Evolutionary conservation across 2,888 invertebrate species (phyloP).

Genomic region (Lordiphosa fenestrarum): DNA sequence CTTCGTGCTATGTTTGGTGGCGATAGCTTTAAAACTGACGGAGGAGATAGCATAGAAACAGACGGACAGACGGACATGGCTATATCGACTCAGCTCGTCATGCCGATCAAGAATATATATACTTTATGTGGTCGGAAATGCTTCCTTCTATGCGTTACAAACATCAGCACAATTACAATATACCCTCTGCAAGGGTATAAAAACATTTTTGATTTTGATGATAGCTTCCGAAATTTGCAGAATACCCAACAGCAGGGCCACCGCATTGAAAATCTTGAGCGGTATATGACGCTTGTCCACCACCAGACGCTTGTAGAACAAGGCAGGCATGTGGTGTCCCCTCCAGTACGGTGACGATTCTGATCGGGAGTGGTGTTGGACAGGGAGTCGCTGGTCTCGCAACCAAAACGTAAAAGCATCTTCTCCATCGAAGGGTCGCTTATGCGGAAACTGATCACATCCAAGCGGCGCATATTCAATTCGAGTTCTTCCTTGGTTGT

Average conservation of each 20-base stretch:
- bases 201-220: too few relatives aligned
- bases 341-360: constrained; percentile 10
- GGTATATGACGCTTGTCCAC: constrained; percentile 15
- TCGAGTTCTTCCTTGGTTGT: constrained; percentile 86
- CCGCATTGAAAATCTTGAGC: constrained; percentile 18
- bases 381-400: constrained; percentile 35
- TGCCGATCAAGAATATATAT: too few relatives aligned
- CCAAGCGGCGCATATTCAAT: constrained; percentile 81
- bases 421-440: constrained; percentile 92
- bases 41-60: too few relatives aligned
- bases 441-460: constrained; percentile 88
- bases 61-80: too few relatives aligned
- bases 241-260: constrained; percentile 20
- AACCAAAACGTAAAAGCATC: constrained; percentile 85
- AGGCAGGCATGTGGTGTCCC: constrained; percentile 11
- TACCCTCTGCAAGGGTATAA: too few relatives aligned
- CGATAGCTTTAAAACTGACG: too few relatives aligned
- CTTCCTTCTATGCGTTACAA: too few relatives aligned
- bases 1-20: too few relatives aligned
- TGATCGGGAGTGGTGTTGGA: not conserved
- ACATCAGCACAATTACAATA: too few relatives aligned
- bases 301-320: constrained; percentile 36
- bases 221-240: too few relatives aligned
- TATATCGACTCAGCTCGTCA: too few relatives aligned
- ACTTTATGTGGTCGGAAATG: too few relatives aligned